Evolutionary conservation across 1,140 invertebrate species (phyloP).

Genomic region (Pseudomyrmex concolor): DNA sequence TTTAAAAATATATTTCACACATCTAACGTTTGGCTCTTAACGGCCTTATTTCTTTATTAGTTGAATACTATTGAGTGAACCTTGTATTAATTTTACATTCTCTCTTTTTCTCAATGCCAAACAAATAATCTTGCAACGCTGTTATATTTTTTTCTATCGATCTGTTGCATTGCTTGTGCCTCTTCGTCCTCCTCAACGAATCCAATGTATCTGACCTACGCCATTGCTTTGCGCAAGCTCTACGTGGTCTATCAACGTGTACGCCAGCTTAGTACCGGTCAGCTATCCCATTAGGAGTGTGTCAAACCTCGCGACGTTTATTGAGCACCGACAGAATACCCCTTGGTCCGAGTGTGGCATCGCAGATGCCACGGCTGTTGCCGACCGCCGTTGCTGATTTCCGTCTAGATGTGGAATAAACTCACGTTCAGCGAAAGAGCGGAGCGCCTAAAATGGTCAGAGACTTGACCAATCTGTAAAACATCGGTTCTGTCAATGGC

Average conservation of each 20-base stretch:
- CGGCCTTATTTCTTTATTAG: too few relatives aligned
- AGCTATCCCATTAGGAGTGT: conserved; percentile 68
- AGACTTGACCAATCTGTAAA: conserved; percentile 78
- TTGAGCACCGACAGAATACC: conserved; percentile 70
- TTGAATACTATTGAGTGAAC: too few relatives aligned
- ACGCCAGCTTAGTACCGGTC: conserved; percentile 14
- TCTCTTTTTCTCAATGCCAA: not conserved
- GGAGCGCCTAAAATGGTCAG: conserved; percentile 67
- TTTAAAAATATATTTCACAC: too few relatives aligned
- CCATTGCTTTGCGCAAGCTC: not conserved
- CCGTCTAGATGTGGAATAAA: conserved; percentile 61
- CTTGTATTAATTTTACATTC: not conserved
- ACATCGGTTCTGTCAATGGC: conserved; percentile 73
- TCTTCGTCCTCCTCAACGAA: not conserved
- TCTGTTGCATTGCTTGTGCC: not conserved
- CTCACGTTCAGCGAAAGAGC: conserved; percentile 9
- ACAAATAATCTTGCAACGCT: not conserved
- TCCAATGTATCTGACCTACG: conserved; percentile 18
- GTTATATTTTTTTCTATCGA: not conserved
- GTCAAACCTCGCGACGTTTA: conserved; percentile 76
- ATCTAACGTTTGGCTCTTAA: too few relatives aligned
- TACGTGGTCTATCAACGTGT: not conserved
- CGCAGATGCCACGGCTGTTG: conserved; percentile 9
- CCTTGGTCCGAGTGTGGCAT: conserved; percentile 13
- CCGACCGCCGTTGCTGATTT: conserved; percentile 64